Evolutionary conservation across 2,888 invertebrate species (phyloP), one percentile per base, ranked within the genome.

Genomic region (Hecatera dysodea): DNA sequence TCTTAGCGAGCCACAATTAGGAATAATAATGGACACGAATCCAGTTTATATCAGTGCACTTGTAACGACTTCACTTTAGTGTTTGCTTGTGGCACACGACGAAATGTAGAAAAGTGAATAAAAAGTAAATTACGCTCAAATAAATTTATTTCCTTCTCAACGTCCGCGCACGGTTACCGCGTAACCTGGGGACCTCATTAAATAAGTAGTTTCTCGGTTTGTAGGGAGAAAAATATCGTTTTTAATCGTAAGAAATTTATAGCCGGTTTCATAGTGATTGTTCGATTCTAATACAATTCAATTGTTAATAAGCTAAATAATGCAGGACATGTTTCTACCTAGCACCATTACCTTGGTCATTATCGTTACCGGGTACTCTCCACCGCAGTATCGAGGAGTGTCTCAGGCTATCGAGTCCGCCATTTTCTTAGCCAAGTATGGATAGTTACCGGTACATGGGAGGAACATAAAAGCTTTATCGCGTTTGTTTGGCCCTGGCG

Each of bases 301-400:
- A 17, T 76, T 86, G 29, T 67, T 90, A 52, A 76, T 89, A 36
- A 86, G 86, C 3, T 87, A 89, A 81, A 78, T 87, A 17, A 81
- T 89, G 63, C 79, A 84, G 61, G 81, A 86, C 1, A 74, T 87
- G 62, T 62, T 85, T 15, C 75, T 81, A 24, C 80, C 78, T 7
- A 70, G 78, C 22, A 72, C 78, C 50, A 73, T 83, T 66, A 72
- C 48, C 17, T 2, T 42, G 50, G 50, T 73, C n/a, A 64, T 84
- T 19, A 83, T 89, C 27, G 67, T 89, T 60, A 84, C 84, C 0
- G 87, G 88, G 71, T 88, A 87, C 59, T 82, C 84, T n/a, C 84
- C 88, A 12, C 83, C 85, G 4, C 75, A 75, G 67, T 87, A 87
- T 69, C 82, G 86, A 67, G 86, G 85, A 17, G 73, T 87, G 70